A percentile compares a stretch with the other conserved stretches of the same genome.
Conservation (phyloP, 2,888 invertebrate genomes). For the Romanomermis culicivorax region DNA sequence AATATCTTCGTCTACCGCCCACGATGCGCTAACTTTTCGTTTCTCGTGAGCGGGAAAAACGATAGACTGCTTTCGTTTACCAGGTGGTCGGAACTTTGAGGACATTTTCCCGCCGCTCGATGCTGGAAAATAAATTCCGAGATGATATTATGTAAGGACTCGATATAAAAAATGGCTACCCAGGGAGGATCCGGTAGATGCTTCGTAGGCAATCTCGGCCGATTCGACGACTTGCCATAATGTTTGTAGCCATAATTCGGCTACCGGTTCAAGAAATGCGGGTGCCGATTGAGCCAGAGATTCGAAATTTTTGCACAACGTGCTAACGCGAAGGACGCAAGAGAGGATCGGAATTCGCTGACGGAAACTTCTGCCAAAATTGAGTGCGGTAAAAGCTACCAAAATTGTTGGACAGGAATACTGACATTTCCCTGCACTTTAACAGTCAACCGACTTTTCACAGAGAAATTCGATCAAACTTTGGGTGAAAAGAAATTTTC, state of each 20-base stretch:
- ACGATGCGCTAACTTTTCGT: slow-evolving; percentile 56
- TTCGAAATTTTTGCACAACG: slow-evolving; percentile 21
- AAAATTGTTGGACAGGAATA: no score
- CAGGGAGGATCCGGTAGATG: slow-evolving; percentile 12
- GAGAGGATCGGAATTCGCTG: not conserved
- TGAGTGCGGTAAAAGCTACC: not conserved
- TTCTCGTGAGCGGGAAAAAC: slow-evolving; percentile 27
- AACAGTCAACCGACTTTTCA: no score
- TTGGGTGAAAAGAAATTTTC: no score
- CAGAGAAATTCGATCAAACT: no score
- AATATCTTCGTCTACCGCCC: slow-evolving; percentile 86
- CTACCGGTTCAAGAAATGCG: slow-evolving; percentile 22
- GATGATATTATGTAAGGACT: no score
- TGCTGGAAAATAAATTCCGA: no score
- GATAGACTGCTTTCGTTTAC: not conserved
- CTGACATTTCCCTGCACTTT: no score
- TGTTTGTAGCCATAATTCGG: slow-evolving; percentile 25
- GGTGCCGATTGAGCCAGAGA: slow-evolving; percentile 24
- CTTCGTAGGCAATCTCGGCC: slow-evolving; percentile 18
- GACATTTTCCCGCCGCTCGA: no score
- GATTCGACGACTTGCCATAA: slow-evolving; percentile 21
- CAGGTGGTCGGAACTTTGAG: not conserved
- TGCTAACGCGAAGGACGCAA: slow-evolving; percentile 15
- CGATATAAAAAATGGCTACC: no score
- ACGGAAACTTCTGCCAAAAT: not conserved